Percentiles rank a stretch among this genome's conserved stretches.
Conservation (phyloP, 2,797 vertebrate species). For the Botia almorhae region DNA sequence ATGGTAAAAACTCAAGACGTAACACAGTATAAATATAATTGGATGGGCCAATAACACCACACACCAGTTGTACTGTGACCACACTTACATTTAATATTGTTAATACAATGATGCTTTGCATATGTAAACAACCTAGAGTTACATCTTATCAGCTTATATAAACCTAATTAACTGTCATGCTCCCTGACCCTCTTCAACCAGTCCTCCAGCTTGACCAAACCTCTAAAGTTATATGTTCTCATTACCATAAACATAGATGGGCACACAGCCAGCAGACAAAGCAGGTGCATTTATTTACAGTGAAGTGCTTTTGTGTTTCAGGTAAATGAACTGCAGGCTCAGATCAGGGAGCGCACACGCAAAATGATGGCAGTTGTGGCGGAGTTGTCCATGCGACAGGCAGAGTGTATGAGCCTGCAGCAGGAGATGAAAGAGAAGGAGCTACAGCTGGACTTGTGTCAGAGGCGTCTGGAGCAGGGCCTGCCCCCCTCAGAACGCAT, state of each 20-base stretch:
- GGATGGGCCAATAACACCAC: too few relatives aligned
- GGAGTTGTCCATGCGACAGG: slow-evolving; percentile 88
- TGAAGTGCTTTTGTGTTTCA: slow-evolving; percentile 62
- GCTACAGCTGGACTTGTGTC: slow-evolving; percentile 80
- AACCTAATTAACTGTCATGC: not conserved
- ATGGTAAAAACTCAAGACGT: not conserved
- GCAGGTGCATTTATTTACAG: not conserved
- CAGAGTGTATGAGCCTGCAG: slow-evolving; percentile 79
- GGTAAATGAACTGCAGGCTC: slow-evolving; percentile 79
- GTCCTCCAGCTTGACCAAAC: not conserved
- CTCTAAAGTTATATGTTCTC: not conserved
- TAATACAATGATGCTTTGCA: too few relatives aligned
- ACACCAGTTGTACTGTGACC: too few relatives aligned
- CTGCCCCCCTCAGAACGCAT: slow-evolving; percentile 81
- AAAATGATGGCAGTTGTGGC: slow-evolving; percentile 86
- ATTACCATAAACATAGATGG: not conserved
- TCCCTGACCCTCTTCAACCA: not conserved
- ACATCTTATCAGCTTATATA: not conserved
- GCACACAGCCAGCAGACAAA: not conserved
- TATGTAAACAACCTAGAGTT: too few relatives aligned
- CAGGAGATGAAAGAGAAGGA: slow-evolving; percentile 85
- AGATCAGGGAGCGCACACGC: slow-evolving; percentile 75
- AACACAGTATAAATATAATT: too few relatives aligned
- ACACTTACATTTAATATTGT: too few relatives aligned
- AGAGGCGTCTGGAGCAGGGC: slow-evolving; percentile 78